phyloP scores from a whole-genome alignment of 2,888 invertebrate species.

The Athalia circularis region DNA sequence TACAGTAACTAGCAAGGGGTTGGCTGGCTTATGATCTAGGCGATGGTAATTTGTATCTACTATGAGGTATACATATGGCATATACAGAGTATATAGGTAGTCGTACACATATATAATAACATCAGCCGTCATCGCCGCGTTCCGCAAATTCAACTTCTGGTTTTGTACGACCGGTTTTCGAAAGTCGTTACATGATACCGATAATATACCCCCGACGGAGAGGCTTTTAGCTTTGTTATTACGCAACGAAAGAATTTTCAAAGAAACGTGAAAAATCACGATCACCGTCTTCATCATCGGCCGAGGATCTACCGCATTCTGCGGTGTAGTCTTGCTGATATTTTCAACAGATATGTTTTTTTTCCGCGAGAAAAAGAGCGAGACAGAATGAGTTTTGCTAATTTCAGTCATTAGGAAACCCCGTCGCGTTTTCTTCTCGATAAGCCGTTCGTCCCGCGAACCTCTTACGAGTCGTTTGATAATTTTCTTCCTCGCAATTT shows the following conservation, averaged over 20 bases:
- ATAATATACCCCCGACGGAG: no score
- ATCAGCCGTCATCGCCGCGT: not conserved
- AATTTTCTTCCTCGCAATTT: not conserved
- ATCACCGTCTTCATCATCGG: no score
- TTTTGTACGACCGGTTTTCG: not conserved
- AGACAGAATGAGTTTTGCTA: constrained; percentile 11
- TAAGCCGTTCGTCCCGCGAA: constrained; percentile 29
- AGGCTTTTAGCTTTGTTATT: constrained; percentile 3
- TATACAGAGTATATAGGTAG: no score
- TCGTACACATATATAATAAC: no score
- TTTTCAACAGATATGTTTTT: not conserved
- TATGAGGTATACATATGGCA: no score
- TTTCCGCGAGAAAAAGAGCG: not conserved
- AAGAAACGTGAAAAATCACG: no score
- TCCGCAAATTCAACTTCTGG: not conserved
- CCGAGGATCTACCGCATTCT: no score
- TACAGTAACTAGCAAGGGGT: constrained; percentile 27
- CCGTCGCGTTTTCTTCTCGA: constrained; percentile 19
- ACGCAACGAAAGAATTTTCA: not conserved
- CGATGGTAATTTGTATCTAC: not conserved
- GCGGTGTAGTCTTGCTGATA: no score
- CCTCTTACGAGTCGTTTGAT: constrained; percentile 6
- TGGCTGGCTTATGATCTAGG: constrained; percentile 56
- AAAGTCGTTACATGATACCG: not conserved
- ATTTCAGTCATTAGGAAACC: constrained; percentile 33